Base-by-base conservation (phyloP, 2,113 vertebrate genomes). In the Campylomormyrus tamandua region DNA sequence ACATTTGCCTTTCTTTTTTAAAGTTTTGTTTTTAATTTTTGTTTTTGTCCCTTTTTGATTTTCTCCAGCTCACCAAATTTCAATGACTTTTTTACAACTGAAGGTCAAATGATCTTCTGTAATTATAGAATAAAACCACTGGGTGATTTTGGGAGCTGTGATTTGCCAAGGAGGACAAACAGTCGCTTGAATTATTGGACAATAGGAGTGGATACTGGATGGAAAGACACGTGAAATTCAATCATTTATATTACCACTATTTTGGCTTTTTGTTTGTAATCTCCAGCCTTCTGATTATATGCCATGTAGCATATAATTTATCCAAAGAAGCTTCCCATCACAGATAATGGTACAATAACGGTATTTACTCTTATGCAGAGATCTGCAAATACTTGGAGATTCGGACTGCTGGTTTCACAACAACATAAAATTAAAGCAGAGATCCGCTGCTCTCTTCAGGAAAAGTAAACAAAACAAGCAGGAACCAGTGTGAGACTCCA, bases 21-120 rank as follows among this genome's bases (percentile, higher is more conserved):
- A 84, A 91, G 90, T 91, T 90, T 13, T 31, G 62, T 70, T 70
- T 89, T 94, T 93, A 94, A 94, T 90, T n/a, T 27, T 90, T 94
- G 92, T 93, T 94, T 94, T 94, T 91, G 93, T 93, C 92, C 17
- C 17, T 53, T 8, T 39, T 27, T 83, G 19, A 39, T 11, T 80
- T 50, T 42, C 3, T 56, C 50, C 50, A 2, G 90, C 35, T 80
- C 92, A 91, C 90, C 91, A 93, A 45, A 48, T 89, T 87, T 83
- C 91, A 92, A 94, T 93, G 90, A 92, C 89, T 89, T 92, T 89
- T 91, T 90, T 92, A 89, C 49, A 88, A 21, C 88, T 45, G 80
- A 77, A 17, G 89, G 35, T 80, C 56, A 88, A 70, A 66, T 83
- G 7, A 53, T 92, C 88, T 74, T 91, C 92, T 92, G 90, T 90